Percentiles rank a stretch among this genome's conserved stretches.
Conservation (phyloP, 2,797 vertebrate genomes). For the Serranus cabrilla region DNA sequence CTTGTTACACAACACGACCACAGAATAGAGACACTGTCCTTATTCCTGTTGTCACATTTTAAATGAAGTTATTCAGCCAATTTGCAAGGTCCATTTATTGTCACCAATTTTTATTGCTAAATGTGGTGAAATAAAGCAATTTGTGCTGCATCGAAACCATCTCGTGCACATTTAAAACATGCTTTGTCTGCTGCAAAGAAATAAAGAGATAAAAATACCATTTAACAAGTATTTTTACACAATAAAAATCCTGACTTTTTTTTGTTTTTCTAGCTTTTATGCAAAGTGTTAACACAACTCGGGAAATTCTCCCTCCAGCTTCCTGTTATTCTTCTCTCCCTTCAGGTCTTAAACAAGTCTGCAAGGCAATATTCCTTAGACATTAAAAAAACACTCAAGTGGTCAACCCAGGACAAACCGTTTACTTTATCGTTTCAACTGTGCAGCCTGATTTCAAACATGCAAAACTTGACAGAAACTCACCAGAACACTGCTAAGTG, state of each 20-base stretch:
- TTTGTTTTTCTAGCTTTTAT: slow-evolving; percentile 36
- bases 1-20: slow-evolving; percentile 12
- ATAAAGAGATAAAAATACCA: slow-evolving; percentile 21
- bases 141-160: slow-evolving; percentile 15
- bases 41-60: not conserved
- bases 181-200: not conserved
- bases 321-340: slow-evolving; percentile 69
- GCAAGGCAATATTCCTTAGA: slow-evolving; percentile 1
- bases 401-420: not conserved
- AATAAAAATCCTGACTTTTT: slow-evolving; percentile 10
- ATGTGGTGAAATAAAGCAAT: slow-evolving; percentile 19
- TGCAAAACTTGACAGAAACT: slow-evolving; percentile 28
- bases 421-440: not conserved
- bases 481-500: slow-evolving; percentile 26
- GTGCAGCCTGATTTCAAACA: not conserved
- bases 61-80: not conserved
- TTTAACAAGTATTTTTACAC: slow-evolving; percentile 12
- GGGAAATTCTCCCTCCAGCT: slow-evolving; percentile 55
- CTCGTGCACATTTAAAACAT: not conserved
- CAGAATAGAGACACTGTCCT: slow-evolving; percentile 8
- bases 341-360: slow-evolving; percentile 19
- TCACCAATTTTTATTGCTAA: slow-evolving; percentile 3
- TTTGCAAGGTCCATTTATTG: not conserved
- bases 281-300: slow-evolving; percentile 34
- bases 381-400: slow-evolving; percentile 4